Conservation (phyloP, 2,888 invertebrate genomes). For the Tenthredo livida region DNA sequence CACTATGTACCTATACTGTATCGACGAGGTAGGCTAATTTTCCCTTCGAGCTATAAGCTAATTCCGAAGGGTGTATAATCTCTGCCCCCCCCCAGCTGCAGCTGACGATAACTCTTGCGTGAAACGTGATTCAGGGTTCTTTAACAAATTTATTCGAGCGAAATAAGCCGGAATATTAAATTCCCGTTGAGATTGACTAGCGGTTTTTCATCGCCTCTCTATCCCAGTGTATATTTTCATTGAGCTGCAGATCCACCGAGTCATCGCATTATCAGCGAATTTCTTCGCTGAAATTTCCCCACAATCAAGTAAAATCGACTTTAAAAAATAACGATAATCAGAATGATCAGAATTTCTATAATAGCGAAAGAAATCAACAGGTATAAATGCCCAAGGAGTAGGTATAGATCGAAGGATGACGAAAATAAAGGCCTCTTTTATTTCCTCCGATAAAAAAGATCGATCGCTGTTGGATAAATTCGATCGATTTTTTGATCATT, state of each 20-base stretch:
- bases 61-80: slow-evolving; percentile 28
- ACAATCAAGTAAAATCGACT: too few relatives aligned
- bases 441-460: not conserved
- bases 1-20: not conserved
- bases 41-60: not conserved
- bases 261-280: not conserved
- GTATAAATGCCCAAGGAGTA: not conserved
- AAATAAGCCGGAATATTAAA: slow-evolving; percentile 1
- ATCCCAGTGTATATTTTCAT: not conserved
- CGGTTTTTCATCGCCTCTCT: not conserved
- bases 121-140: slow-evolving; percentile 6
- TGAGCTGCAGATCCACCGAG: not conserved
- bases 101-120: not conserved
- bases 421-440: not conserved
- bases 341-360: not conserved
- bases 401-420: not conserved
- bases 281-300: too few relatives aligned
- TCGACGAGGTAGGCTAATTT: not conserved
- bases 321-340: not conserved
- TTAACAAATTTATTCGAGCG: not conserved
- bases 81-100: not conserved
- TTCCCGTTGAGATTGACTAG: not conserved
- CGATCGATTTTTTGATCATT: not conserved
- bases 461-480: not conserved
- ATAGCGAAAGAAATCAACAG: slow-evolving; percentile 21